phyloP scores from a whole-genome alignment of 2,113 vertebrate species.

The Cavia porcellus region DNA sequence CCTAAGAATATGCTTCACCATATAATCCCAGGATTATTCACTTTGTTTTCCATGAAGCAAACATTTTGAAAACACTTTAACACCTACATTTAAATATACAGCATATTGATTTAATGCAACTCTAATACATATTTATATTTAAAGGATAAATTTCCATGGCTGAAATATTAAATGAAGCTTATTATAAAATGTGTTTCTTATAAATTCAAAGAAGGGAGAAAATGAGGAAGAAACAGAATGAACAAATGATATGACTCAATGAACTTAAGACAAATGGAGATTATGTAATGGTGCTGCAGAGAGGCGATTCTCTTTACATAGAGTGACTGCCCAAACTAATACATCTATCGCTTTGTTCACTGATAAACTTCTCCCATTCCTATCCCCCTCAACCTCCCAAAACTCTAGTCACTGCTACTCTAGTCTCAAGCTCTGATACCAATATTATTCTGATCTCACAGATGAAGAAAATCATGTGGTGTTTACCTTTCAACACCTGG shows the following conservation, averaged over 20 bases:
- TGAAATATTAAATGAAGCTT: neutral
- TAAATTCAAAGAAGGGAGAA: neutral
- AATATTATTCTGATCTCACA: neutral
- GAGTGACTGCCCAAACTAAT: neutral
- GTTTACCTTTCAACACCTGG: neutral
- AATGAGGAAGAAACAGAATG: neutral
- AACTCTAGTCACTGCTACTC: neutral
- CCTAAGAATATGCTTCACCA: neutral
- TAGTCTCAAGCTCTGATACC: neutral
- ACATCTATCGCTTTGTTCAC: neutral
- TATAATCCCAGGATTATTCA: neutral
- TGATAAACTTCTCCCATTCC: neutral
- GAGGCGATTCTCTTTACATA: neutral
- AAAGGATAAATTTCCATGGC: neutral
- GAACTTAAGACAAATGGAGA: neutral
- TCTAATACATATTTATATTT: neutral
- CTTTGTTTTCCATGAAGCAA: neutral
- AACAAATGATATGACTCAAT: neutral
- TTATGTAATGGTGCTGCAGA: accelerated
- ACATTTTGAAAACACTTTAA: neutral
- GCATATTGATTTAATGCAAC: neutral
- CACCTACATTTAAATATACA: neutral
- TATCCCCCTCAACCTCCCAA: too few relatives aligned
- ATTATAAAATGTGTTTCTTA: neutral
- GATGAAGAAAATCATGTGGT: neutral